Conservation (phyloP, 2,113 vertebrate species). For the Aix galericulata region DNA sequence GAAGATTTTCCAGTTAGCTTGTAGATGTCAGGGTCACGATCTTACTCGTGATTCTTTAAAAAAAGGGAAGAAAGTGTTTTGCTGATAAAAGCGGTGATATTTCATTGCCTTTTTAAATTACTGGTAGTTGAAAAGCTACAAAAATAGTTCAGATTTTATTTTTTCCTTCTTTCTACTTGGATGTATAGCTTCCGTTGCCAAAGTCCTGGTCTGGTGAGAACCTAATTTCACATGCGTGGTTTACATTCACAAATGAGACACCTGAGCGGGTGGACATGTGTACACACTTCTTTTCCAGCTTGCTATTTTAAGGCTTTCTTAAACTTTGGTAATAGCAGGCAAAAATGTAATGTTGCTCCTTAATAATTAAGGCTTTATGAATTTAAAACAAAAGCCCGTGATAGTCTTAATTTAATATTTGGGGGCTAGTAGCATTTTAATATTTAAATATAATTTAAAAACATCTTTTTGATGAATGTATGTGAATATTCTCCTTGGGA, state of each 20-base stretch:
- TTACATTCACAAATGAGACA: neutral
- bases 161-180: slow-evolving; percentile 3
- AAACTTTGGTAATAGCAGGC: neutral
- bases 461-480: neutral
- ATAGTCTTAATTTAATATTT: slow-evolving; percentile 43
- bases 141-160: neutral
- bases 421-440: neutral
- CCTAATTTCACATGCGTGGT: neutral
- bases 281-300: neutral
- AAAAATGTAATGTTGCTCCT: neutral
- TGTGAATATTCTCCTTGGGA: neutral
- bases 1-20: neutral
- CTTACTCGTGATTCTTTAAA: neutral
- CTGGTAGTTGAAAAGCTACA: neutral
- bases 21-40: neutral
- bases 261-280: neutral
- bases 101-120: slow-evolving; percentile 35
- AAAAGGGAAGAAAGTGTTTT: slow-evolving; percentile 5
- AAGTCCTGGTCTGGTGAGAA: slow-evolving; percentile 17
- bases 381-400: neutral
- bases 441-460: slow-evolving; percentile 31
- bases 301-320: neutral
- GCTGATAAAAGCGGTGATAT: slow-evolving; percentile 27
- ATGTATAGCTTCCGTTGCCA: slow-evolving; percentile 24
- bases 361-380: neutral